A percentile compares a stretch with the other conserved stretches of the same genome.
These are phyloP conservation scores for Capitella teleta DNA, from an alignment of 1,140 invertebrate species.

Conservation along the genomic window DNA sequence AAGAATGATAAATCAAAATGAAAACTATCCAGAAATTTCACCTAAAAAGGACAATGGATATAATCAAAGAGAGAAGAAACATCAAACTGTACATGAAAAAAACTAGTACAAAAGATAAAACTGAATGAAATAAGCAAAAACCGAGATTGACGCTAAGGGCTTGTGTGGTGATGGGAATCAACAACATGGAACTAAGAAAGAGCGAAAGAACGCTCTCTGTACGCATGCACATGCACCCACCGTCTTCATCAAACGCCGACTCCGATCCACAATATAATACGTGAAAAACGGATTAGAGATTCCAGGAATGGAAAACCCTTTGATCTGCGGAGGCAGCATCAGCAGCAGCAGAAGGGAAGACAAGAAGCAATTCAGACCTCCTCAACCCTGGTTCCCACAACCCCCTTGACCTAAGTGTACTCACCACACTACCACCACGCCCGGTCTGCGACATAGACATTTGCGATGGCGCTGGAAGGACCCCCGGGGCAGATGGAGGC, in stretches of 20 bases:
- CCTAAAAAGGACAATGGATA: no score
- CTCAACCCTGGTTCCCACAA: no score
- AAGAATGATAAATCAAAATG: no score
- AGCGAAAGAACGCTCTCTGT: no score
- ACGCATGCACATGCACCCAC: constrained; percentile 66
- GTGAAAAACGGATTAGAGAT: constrained; percentile 86
- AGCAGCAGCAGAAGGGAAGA: constrained; percentile 24
- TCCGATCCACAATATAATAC: constrained; percentile 84
- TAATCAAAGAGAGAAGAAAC: no score
- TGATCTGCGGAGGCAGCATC: constrained; percentile 66
- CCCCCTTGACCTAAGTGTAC: constrained; percentile 37
- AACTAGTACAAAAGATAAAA: no score
- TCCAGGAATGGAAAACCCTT: constrained; percentile 85
- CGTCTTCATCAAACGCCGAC: constrained; percentile 84
- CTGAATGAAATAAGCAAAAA: no score
- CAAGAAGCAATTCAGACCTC: background rate
- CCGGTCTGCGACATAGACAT: constrained; percentile 59
- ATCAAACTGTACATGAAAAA: no score
- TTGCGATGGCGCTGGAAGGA: background rate
- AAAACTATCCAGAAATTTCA: no score
- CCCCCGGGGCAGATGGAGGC: background rate
- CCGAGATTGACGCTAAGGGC: no score
- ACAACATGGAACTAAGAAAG: no score
- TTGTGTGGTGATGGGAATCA: no score
- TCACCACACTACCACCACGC: constrained; percentile 74